phyloP scores from a whole-genome alignment of 2,113 vertebrate genomes.

The Rhabdomys dilectus region DNA sequence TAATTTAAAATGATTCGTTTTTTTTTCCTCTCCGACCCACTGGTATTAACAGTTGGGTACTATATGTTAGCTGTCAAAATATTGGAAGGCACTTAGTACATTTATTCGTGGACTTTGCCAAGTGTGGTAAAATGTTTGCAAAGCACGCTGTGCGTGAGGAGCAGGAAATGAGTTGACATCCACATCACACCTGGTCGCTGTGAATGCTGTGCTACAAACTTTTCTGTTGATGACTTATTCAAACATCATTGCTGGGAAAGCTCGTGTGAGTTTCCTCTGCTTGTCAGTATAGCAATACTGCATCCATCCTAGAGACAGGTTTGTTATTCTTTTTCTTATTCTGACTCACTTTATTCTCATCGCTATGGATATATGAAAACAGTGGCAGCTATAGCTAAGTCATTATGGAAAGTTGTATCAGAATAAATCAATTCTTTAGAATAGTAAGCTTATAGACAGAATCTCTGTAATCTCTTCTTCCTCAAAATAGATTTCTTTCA shows the following conservation, averaged over 20 bases:
- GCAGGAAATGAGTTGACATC: conserved; percentile 57
- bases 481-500: conserved; percentile 3
- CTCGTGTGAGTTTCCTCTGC: not conserved
- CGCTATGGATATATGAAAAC: not conserved
- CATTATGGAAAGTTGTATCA: conserved; percentile 50
- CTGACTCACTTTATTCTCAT: not conserved
- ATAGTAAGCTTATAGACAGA: not conserved
- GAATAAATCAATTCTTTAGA: conserved; percentile 23
- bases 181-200: conserved; percentile 56
- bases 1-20: conserved; percentile 51
- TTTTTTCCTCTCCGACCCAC: conserved; percentile 26
- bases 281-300: conserved; percentile 14
- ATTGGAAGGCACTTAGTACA: conserved; percentile 63
- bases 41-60: conserved; percentile 71
- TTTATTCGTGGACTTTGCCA: conserved; percentile 60
- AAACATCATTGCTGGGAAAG: conserved; percentile 2
- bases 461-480: conserved; percentile 7
- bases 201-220: conserved; percentile 60
- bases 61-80: conserved; percentile 78
- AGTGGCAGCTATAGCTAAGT: not conserved
- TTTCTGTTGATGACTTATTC: conserved; percentile 21
- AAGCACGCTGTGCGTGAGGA: conserved; percentile 46
- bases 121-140: conserved; percentile 72
- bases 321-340: not conserved
- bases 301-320: not conserved